Base-by-base conservation (phyloP, 2,797 vertebrate genomes). In the Clarias laeviceps region DNA sequence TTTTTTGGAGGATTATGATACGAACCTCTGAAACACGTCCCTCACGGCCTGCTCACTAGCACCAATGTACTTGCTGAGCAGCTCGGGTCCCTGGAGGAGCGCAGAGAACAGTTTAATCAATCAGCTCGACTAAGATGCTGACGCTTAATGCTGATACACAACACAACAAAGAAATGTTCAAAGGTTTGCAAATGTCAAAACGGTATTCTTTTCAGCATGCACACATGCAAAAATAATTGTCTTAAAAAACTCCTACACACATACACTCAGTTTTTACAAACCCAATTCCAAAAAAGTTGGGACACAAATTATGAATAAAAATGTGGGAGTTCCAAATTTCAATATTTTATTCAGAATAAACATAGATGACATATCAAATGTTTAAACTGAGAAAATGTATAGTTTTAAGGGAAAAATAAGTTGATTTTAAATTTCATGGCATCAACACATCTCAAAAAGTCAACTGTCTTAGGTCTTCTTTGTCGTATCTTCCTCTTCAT, bases 61-160 rank as follows among this genome's bases (percentile, higher is more conserved):
- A 90, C 98, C 98, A 64, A 99, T 98, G 88, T 99, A 99, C 92
- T 99, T 99, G 92, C 97, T 99, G 82, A 99, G 96, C 37, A 99
- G 96, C 89, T 99, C 98, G 68, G 98, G 98, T 50, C 98, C 98
- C 98, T 99, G 82, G 61, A 82, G 82, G 72, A 78, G 82, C 4
- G 89, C 34, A 62, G 32, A 85, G 18, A 56, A 64, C 18, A 32
- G 12, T 1, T 66, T 82, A 77, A 82, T 68, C 64, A 18, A 7
- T 68, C 76, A 12, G 56, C 2, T 37, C 15, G 29, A 32, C 57
- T 78, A 62, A 61, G 56, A 78, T 62, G 29, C 27, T 57, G n/a
- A 57, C 3, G 3, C 24, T 61, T 78, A 61, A 61, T 15, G 37
- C 9, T 14, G 27, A 56, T 61, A 24, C 29, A 24, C 56, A 59